Percentiles rank a stretch among this genome's conserved stretches.
phyloP scores from a whole-genome alignment of 2,797 vertebrate species.

The Hypotaenidia philippensis region DNA sequence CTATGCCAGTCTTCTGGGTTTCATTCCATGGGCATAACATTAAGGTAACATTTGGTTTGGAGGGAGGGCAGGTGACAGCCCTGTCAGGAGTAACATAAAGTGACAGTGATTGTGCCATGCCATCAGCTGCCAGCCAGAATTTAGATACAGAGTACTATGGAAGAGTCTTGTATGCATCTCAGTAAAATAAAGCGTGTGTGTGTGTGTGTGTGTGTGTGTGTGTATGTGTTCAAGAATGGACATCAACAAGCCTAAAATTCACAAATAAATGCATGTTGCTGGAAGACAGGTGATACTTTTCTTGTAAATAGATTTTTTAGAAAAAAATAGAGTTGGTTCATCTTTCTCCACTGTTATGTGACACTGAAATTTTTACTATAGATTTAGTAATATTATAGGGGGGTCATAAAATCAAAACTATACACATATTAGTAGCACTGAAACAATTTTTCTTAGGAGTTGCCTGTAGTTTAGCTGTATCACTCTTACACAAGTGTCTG shows the following conservation, averaged over 20 bases:
- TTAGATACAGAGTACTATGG: background rate
- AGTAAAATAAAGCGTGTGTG: background rate
- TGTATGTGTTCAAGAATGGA: background rate
- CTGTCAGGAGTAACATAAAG: background rate
- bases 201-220: no score
- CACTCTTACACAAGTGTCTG: slow-evolving; percentile 51
- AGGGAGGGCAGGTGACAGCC: background rate
- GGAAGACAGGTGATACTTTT: background rate
- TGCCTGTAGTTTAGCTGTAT: slow-evolving; percentile 54
- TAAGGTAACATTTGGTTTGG: background rate
- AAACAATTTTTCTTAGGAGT: slow-evolving; percentile 52
- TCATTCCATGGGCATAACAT: background rate
- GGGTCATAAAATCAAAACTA: slow-evolving; percentile 25
- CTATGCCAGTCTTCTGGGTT: background rate
- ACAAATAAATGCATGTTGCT: background rate
- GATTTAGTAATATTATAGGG: background rate
- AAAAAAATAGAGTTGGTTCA: background rate
- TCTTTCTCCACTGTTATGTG: background rate
- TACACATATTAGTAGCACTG: slow-evolving; percentile 32
- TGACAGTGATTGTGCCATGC: background rate
- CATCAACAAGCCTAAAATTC: background rate
- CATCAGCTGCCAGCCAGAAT: background rate
- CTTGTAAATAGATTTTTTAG: background rate
- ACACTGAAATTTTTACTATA: background rate
- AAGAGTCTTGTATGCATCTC: background rate